Evolutionary conservation across 2,888 invertebrate species (phyloP).

Genomic region (Acutogordius australiensis): DNA sequence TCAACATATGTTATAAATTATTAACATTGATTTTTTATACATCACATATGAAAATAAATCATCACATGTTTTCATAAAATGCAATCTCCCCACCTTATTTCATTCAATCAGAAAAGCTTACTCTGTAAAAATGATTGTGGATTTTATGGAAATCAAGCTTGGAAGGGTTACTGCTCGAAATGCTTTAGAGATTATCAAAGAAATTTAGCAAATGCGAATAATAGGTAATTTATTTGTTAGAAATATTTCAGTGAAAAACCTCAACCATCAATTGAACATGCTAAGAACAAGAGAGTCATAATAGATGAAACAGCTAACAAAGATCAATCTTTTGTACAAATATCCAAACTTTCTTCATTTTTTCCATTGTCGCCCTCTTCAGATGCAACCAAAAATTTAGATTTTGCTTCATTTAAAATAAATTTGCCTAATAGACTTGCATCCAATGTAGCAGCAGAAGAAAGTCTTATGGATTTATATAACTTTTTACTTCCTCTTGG

Average conservation of each 20-base stretch:
- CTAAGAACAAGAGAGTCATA: too few relatives aligned
- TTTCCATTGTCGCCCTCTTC: slow-evolving; percentile 2
- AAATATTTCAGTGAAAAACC: too few relatives aligned
- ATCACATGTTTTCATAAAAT: too few relatives aligned
- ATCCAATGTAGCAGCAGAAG: not conserved
- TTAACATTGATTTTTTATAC: too few relatives aligned
- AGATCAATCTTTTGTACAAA: too few relatives aligned
- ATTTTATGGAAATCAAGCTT: slow-evolving; percentile 80
- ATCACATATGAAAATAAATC: too few relatives aligned
- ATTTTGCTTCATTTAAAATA: slow-evolving; percentile 6
- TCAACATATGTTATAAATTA: too few relatives aligned
- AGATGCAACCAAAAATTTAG: not conserved
- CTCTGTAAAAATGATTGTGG: slow-evolving; percentile 79
- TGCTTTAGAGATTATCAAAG: slow-evolving; percentile 40
- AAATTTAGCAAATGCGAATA: too few relatives aligned
- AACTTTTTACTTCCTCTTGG: slow-evolving; percentile 4
- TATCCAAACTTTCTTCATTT: not conserved
- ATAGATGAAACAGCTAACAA: too few relatives aligned
- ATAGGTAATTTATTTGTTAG: too few relatives aligned
- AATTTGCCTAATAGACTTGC: not conserved
- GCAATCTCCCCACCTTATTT: too few relatives aligned
- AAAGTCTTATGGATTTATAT: slow-evolving; percentile 4
- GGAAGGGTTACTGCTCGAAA: slow-evolving; percentile 88
- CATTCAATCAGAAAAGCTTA: slow-evolving; percentile 35
- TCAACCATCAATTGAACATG: too few relatives aligned